phyloP scores from a whole-genome alignment of 2,888 invertebrate species.

The Xanthorhoe spadicearia region DNA sequence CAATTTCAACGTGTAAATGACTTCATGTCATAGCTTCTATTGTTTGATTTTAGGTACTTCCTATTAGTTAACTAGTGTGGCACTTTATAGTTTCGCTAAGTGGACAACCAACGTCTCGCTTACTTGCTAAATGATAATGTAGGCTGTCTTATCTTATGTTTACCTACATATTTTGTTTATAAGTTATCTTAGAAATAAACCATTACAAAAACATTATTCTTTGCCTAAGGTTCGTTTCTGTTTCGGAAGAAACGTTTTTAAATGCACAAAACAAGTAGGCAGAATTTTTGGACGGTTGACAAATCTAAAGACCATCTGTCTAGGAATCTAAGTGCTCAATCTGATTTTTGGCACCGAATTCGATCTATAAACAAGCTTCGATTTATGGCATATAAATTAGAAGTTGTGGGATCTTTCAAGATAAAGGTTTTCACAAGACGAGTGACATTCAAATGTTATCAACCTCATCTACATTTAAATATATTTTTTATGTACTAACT shows the following conservation, averaged over 20 bases:
- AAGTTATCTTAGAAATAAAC: background rate
- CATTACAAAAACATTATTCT: constrained; percentile 5
- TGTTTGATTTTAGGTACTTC: background rate
- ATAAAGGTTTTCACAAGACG: background rate
- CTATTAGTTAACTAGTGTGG: background rate
- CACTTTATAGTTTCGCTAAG: background rate
- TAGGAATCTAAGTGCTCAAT: constrained; percentile 50
- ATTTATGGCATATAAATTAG: constrained; percentile 25
- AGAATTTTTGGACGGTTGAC: constrained; percentile 55
- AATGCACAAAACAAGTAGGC: constrained; percentile 26
- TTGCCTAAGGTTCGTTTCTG: background rate
- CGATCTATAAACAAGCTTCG: constrained; percentile 51
- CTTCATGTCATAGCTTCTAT: background rate
- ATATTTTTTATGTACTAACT: too few relatives aligned
- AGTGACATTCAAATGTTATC: background rate
- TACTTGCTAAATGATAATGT: background rate
- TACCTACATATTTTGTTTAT: background rate
- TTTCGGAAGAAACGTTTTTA: constrained; percentile 3
- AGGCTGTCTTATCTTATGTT: too few relatives aligned
- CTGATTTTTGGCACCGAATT: constrained; percentile 52
- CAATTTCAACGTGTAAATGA: constrained; percentile 1
- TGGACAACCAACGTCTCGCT: background rate
- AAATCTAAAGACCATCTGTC: constrained; percentile 51
- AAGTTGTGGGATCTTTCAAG: constrained; percentile 3
- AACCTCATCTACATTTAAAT: background rate